A percentile compares a stretch with the other conserved stretches of the same genome.
Conservation (phyloP, 2,888 invertebrate genomes). For the Hoplodrina blanda region DNA sequence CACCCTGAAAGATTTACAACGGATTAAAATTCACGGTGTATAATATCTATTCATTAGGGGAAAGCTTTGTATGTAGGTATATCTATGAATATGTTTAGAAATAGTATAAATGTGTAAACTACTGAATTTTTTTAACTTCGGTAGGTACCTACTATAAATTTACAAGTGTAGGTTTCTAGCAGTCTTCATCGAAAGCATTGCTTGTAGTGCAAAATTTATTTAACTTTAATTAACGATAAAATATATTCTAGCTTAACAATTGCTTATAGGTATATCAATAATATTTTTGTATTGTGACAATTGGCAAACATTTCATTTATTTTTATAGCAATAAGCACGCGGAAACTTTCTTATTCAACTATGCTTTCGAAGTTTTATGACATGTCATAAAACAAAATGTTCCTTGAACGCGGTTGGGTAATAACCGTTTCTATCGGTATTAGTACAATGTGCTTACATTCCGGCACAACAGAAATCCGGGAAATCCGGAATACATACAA, state of each 20-base stretch:
- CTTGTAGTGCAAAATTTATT: background rate
- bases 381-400: slow-evolving; percentile 74
- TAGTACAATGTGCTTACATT: slow-evolving; percentile 27
- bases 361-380: slow-evolving; percentile 68
- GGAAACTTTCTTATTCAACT: slow-evolving; percentile 69
- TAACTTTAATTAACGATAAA: too few species aligned
- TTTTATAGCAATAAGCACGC: slow-evolving; percentile 55
- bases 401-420: slow-evolving; percentile 63
- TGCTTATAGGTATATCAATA: too few species aligned
- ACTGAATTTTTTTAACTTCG: background rate
- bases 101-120: background rate
- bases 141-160: background rate
- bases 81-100: slow-evolving; percentile 11
- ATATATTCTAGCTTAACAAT: background rate
- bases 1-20: too few species aligned
- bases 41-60: slow-evolving; percentile 28
- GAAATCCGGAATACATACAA: slow-evolving; percentile 14
- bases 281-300: background rate
- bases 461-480: slow-evolving; percentile 2
- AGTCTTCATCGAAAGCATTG: too few species aligned
- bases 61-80: slow-evolving; percentile 34
- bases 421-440: slow-evolving; percentile 38
- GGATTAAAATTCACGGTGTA: too few species aligned
- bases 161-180: background rate
- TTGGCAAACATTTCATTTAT: slow-evolving; percentile 31